phyloP scores from a whole-genome alignment of 2,113 vertebrate species.

The Vulpes lagopus region DNA sequence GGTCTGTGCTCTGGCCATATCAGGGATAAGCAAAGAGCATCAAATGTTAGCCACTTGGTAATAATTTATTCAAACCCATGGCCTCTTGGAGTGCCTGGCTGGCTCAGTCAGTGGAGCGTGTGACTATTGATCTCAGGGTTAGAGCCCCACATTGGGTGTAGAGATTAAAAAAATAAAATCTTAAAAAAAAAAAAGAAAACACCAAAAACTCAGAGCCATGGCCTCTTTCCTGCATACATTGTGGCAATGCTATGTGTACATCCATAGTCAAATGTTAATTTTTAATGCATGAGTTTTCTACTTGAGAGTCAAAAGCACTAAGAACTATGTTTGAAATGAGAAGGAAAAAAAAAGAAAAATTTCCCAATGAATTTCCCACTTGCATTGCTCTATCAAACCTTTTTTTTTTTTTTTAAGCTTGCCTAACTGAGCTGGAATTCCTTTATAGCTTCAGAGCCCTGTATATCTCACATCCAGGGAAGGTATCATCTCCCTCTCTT shows the following conservation, averaged over 20 bases:
- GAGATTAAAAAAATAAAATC: neutral
- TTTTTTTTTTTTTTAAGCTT: slow-evolving; percentile 34
- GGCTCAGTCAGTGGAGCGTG: neutral
- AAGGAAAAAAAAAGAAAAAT: neutral
- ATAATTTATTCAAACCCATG: slow-evolving; percentile 34
- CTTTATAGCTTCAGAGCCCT: slow-evolving; percentile 34
- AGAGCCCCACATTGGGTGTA: neutral
- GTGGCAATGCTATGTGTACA: slow-evolving; percentile 8
- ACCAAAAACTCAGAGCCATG: neutral
- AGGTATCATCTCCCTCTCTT: neutral
- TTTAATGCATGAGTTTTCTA: slow-evolving; percentile 62
- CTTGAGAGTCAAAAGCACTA: slow-evolving; percentile 61
- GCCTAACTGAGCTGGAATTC: slow-evolving; percentile 34
- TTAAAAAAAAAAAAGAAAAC: neutral
- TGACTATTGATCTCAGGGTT: neutral
- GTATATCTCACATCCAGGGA: neutral
- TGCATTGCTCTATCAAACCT: neutral
- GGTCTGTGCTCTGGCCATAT: neutral
- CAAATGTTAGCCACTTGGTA: slow-evolving; percentile 18
- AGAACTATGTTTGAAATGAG: slow-evolving; percentile 39
- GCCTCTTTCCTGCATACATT: slow-evolving; percentile 7
- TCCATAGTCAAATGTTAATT: slow-evolving; percentile 54
- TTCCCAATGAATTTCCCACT: neutral
- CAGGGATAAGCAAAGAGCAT: neutral
- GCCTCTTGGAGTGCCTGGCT: neutral